Conservation (phyloP, 2,888 invertebrate species). For the Tenthredo mesomela region DNA sequence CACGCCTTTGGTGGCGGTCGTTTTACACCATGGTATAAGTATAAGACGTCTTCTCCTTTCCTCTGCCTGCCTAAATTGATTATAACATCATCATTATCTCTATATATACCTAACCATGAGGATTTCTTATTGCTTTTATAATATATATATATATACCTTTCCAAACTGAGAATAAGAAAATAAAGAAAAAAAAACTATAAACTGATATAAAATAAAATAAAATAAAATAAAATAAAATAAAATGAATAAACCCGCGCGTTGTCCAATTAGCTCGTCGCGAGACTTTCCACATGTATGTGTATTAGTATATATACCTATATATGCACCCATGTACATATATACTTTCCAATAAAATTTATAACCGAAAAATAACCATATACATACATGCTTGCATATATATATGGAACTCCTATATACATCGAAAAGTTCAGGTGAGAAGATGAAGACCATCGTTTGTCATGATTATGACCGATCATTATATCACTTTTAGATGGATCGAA, state of each 20-base stretch:
- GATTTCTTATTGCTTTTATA: background rate
- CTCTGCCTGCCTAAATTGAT: background rate
- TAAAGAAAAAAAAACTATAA: too few relatives aligned
- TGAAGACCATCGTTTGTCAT: slow-evolving; percentile 59
- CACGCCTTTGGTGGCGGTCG: slow-evolving; percentile 5
- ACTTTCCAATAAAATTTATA: background rate
- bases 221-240: background rate
- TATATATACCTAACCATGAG: background rate
- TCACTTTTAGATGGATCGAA: slow-evolving; percentile 55
- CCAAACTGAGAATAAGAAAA: background rate
- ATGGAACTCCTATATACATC: background rate
- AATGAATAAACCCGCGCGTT: background rate
- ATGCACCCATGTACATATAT: background rate
- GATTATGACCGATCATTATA: slow-evolving; percentile 62
- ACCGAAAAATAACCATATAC: background rate
- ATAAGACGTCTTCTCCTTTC: background rate
- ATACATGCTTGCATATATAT: background rate
- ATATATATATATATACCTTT: background rate
- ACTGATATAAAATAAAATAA: background rate
- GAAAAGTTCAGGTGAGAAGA: background rate
- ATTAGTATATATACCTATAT: too few relatives aligned
- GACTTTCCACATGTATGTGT: too few relatives aligned
- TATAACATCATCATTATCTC: slow-evolving; percentile 46
- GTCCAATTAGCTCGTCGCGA: slow-evolving; percentile 35
- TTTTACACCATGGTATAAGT: background rate